A percentile compares a stretch with the other conserved stretches of the same genome.
These are phyloP conservation scores for Drosophila falleni DNA, from an alignment of 2,888 invertebrate species.

Conservation along the genomic window DNA sequence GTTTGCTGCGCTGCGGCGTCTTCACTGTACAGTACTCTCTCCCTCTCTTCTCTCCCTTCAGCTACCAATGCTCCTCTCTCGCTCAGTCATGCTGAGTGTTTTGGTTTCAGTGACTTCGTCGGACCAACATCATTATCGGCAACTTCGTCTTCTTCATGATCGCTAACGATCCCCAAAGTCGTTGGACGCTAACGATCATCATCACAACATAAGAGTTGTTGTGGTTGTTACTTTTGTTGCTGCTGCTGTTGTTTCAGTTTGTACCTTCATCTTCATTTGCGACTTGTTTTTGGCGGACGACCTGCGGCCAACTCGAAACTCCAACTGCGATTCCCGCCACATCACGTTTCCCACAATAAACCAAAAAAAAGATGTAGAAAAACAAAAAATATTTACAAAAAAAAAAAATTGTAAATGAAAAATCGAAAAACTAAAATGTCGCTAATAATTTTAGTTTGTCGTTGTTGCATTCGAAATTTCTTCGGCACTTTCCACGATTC, in stretches of 20 bases:
- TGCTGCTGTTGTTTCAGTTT: constrained; percentile 4
- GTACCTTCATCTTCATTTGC: constrained; percentile 65
- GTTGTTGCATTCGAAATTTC: constrained; percentile 65
- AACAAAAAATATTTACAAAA: constrained; percentile 5
- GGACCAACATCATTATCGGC: constrained; percentile 66
- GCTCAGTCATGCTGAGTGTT: background rate
- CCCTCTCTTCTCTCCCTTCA: background rate
- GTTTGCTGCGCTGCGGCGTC: constrained; percentile 18
- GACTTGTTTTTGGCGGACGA: constrained; percentile 66
- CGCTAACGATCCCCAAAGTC: constrained; percentile 45
- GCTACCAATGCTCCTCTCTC: background rate
- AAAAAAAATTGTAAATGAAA: constrained; percentile 28
- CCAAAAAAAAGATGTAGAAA: constrained; percentile 45
- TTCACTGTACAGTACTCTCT: constrained; percentile 18
- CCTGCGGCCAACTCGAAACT: constrained; percentile 52
- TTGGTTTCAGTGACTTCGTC: constrained; percentile 40
- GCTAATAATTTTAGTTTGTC: constrained; percentile 68
- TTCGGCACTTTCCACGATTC: constrained; percentile 68
- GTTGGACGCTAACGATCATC: constrained; percentile 60
- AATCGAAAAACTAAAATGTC: constrained; percentile 66
- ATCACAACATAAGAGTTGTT: constrained; percentile 27
- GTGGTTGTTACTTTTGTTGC: constrained; percentile 21
- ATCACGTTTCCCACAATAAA: constrained; percentile 71
- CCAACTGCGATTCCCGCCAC: constrained; percentile 26
- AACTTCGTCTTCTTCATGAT: constrained; percentile 59